These are phyloP conservation scores for Zootoca vivipara DNA, from an alignment of 2,113 vertebrate species.

Conservation along the genomic window DNA sequence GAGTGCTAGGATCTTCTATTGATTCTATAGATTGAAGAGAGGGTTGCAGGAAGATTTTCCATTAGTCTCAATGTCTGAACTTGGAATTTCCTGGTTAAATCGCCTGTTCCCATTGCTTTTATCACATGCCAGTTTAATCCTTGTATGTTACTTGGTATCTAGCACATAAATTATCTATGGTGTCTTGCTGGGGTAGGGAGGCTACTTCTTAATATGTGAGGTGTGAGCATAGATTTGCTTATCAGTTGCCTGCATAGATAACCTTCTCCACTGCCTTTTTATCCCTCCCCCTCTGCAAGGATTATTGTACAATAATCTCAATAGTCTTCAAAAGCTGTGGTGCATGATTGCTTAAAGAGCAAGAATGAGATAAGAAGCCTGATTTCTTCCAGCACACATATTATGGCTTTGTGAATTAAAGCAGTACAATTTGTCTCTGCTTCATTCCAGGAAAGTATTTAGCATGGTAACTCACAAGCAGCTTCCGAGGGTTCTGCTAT, in stretches of 20 bases:
- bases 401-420: neutral
- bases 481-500: neutral
- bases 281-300: neutral
- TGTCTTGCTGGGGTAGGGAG: neutral
- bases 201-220: neutral
- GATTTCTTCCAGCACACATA: neutral
- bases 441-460: neutral
- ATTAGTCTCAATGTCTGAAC: neutral
- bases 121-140: neutral
- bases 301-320: neutral
- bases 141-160: neutral
- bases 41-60: neutral
- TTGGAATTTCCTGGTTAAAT: neutral
- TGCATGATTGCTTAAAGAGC: neutral
- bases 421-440: neutral
- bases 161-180: neutral
- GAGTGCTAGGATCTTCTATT: neutral
- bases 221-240: neutral
- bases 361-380: neutral
- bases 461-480: neutral
- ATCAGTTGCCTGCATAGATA: neutral
- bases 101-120: neutral
- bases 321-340: neutral
- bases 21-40: neutral
- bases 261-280: neutral